Base-by-base conservation (phyloP, 2,888 invertebrate genomes). In the Leucophenga montana region DNA sequence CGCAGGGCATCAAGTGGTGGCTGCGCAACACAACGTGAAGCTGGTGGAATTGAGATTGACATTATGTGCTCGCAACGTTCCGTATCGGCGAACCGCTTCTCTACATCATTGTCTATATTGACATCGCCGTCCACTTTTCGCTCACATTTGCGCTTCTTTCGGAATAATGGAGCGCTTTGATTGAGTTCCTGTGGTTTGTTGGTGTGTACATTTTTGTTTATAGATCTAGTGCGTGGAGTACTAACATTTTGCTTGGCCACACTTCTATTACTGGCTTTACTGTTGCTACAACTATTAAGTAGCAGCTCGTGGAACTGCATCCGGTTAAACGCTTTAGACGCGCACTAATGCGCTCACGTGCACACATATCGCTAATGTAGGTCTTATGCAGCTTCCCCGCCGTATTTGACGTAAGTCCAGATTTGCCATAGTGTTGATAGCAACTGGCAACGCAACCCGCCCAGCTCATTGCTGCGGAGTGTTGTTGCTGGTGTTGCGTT, bases 261-360 rank as follows among this genome's bases (percentile, higher is more conserved):
- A n/a, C n/a, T 33, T 22, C 70, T 46, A 67, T 18, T 3, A 67
- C 27, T 0, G 56, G 70, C 18, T 67, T 44, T 13, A 67, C 56
- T 67, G 62, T 67, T 70, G 20, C 46, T 44, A n/a, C 54, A 16
- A 6, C 70, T 66, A 64, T 71, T 71, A 56, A 71, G 48, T 31
- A 71, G 67, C 50, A 71, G 18, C 39, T 71, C 67, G 44, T 62
- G 8, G 31, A 48, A 1, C 46, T 44, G 50, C 67, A 65, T 20
- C 69, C 68, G 3, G 72, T 70, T 6, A 59, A 46, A 16, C 48
- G 64, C 54, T 65, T 66, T 1, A 72, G 44, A 1, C 70, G 59
- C 13, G 39, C 18, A 3, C 66, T 59, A 48, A 71, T 65, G 14
- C 39, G 22, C 22, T 66, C 57, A 8, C 68, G 68, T 46, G 48